Evolutionary conservation across 2,888 invertebrate genomes (phyloP), one percentile per base, ranked within the genome.

Genomic region (Polyommatus icarus): DNA sequence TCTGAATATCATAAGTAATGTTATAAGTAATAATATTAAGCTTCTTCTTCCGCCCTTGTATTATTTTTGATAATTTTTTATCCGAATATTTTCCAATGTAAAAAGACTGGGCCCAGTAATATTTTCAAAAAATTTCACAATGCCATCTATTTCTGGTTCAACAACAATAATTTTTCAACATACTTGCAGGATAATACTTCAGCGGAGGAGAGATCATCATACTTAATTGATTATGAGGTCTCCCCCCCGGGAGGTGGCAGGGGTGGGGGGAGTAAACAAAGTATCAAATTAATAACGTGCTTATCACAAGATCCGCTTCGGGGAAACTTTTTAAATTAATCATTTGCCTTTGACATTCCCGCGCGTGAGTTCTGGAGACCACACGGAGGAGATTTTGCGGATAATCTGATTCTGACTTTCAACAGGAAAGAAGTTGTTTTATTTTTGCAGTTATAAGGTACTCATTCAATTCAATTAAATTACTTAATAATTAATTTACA

Each of bases 251-350:
- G n/a, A 6, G 15, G 0, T 36, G 24, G 24, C 2, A n/a, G 36
- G 36, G 40, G 40, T 10, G 24, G 40, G 20, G 24, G 50, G 50
- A 73, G 75, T 54, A 75, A 75, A 75, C 75, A 75, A 75, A 75
- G 75, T 75, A 75, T 57, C 36, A 76, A 76, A 76, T 75, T 78
- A 75, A 80, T 80, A 79, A 75, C 77, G 75, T 78, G 80, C 81
- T 79, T 80, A 81, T 81, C 81, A 77, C 76, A 79, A 79, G 82
- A 80, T 82, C 80, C 75, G 80, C 79, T 72, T 72, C 59, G 72
- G 61, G 61, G 79, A 77, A 80, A 81, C 79, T 82, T 82, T 80
- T 72, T 76, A 78, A 78, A 82, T 81, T 82, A 80, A 82, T 82
- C 81, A 82, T 81, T 40, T 32, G 15, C 29, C 77, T 73, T 59